Conservation (phyloP, 92 coral and sea anemone genomes). For the Porites divaricata region DNA sequence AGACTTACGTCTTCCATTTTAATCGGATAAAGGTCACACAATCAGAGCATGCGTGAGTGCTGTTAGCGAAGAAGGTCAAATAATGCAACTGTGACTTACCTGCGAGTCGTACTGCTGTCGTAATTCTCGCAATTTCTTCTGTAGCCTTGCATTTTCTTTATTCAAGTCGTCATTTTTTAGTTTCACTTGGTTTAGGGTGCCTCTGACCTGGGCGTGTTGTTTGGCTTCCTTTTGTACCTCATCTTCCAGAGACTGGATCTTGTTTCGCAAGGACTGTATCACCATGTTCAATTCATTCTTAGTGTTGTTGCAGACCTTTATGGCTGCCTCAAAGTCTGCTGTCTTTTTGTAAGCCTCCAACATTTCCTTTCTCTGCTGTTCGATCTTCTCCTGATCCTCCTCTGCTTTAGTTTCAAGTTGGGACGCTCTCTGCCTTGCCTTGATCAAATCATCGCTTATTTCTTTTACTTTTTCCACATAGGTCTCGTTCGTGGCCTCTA, state of each 20-base stretch:
- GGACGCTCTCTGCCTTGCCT: slow-evolving; percentile 91
- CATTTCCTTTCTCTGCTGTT: slow-evolving; percentile 85
- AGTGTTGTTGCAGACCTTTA: slow-evolving; percentile 76
- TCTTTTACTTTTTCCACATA: slow-evolving; percentile 89
- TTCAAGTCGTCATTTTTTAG: slow-evolving; percentile 87
- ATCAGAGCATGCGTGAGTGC: too few relatives aligned
- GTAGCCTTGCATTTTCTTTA: slow-evolving; percentile 87
- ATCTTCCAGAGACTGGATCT: slow-evolving; percentile 83
- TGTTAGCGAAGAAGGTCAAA: neutral
- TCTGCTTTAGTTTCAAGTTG: slow-evolving; percentile 86
- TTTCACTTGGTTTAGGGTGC: slow-evolving; percentile 86
- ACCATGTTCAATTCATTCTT: slow-evolving; percentile 91
- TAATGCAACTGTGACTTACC: neutral
- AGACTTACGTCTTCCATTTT: too few relatives aligned
- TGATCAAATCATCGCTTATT: slow-evolving; percentile 85
- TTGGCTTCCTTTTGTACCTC: slow-evolving; percentile 96
- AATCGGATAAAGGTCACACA: too few relatives aligned
- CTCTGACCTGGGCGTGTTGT: slow-evolving; percentile 94
- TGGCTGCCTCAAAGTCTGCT: slow-evolving; percentile 96
- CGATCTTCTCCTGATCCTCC: slow-evolving; percentile 84
- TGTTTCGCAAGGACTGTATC: slow-evolving; percentile 85
- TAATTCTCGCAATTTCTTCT: slow-evolving; percentile 92
- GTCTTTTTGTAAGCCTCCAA: slow-evolving; percentile 91
- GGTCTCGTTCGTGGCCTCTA: slow-evolving; percentile 87
- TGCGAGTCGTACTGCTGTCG: slow-evolving; percentile 90